A percentile compares a stretch with the other conserved stretches of the same genome.
Evolutionary conservation across 53 echinoderm and acorn worm genomes (phyloP).

Genomic region (Temnopleurus reevesii): DNA sequence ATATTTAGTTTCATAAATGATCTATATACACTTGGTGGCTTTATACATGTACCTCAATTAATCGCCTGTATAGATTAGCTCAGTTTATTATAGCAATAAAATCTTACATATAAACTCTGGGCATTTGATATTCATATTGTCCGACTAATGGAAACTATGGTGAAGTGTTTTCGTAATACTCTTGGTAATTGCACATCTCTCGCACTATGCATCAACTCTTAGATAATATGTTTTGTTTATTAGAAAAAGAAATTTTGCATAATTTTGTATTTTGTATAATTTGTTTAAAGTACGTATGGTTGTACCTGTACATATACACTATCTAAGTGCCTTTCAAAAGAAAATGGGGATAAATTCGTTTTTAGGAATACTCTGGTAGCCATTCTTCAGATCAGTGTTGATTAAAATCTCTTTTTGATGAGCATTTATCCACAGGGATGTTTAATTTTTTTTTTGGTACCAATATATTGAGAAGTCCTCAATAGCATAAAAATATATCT

Average conservation of each 20-base stretch:
- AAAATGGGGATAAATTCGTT: not conserved
- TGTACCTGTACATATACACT: not conserved
- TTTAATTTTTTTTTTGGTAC: too few relatives aligned
- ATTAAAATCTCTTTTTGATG: too few relatives aligned
- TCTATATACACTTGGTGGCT: not conserved
- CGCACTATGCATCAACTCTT: constrained; percentile 39
- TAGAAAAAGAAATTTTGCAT: not conserved
- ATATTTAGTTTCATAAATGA: not conserved
- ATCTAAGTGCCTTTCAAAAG: not conserved
- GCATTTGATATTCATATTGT: not conserved
- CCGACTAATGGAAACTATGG: too few relatives aligned
- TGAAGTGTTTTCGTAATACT: not conserved
- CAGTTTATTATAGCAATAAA: not conserved
- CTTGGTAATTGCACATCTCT: constrained; percentile 23
- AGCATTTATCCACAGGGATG: too few relatives aligned
- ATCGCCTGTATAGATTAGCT: not conserved
- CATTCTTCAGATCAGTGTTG: too few relatives aligned
- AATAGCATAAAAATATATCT: too few relatives aligned
- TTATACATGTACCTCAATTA: not conserved
- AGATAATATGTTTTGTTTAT: not conserved
- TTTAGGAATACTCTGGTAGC: too few relatives aligned
- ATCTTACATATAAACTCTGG: not conserved
- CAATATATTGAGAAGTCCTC: too few relatives aligned
- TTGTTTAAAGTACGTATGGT: not conserved
- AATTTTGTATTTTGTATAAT: not conserved